These are phyloP conservation scores for Enteromius viviparus DNA, from an alignment of 2,797 vertebrate species.

Conservation along the genomic window DNA sequence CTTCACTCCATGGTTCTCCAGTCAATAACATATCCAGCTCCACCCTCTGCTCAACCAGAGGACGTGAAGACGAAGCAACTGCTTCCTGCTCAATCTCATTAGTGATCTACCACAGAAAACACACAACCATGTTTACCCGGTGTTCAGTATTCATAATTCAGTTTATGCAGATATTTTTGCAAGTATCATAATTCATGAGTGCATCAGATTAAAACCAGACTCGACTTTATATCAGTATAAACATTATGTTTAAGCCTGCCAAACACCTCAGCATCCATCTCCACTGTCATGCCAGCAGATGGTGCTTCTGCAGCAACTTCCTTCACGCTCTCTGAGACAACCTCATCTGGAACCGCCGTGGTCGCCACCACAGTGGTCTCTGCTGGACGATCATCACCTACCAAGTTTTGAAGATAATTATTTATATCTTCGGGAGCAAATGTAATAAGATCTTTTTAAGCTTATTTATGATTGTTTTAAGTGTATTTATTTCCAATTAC, in stretches of 20 bases:
- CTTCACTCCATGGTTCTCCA: slow-evolving; percentile 78
- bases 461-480: background rate
- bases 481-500: slow-evolving; percentile 9
- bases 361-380: slow-evolving; percentile 8
- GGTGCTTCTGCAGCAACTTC: slow-evolving; percentile 24
- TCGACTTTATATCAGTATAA: background rate
- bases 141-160: background rate
- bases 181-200: background rate
- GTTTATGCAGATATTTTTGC: background rate
- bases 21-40: slow-evolving; percentile 84
- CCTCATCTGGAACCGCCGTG: background rate
- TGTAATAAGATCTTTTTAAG: background rate
- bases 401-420: background rate
- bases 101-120: slow-evolving; percentile 74
- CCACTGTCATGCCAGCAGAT: slow-evolving; percentile 48
- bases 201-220: background rate
- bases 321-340: slow-evolving; percentile 18
- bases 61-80: slow-evolving; percentile 64
- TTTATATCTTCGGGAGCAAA: background rate
- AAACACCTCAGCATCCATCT: slow-evolving; percentile 63
- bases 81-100: slow-evolving; percentile 83
- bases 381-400: slow-evolving; percentile 2
- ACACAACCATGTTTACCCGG: background rate
- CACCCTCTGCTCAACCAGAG: slow-evolving; percentile 82
- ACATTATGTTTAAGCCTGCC: slow-evolving; percentile 52